Conservation (phyloP, 2,888 invertebrate genomes). For the Synergus japonicus region DNA sequence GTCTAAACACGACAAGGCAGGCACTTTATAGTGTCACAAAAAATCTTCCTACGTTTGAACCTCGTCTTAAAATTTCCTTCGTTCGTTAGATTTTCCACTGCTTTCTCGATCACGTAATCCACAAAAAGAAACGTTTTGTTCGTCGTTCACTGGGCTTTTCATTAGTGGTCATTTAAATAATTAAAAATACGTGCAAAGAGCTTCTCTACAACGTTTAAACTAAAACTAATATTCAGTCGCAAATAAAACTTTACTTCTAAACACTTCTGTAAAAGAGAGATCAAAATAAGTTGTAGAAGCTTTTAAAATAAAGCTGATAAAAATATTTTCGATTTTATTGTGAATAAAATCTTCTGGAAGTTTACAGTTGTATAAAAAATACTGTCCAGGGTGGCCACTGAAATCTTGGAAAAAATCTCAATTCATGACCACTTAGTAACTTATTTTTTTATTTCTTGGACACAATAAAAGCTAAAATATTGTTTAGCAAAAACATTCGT, state of each 20-base stretch:
- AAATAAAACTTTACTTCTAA: background rate
- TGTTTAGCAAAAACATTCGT: too few species aligned
- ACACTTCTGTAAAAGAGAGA: background rate
- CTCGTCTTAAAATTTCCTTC: slow-evolving; percentile 73
- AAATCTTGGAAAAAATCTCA: background rate
- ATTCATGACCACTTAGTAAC: too few species aligned
- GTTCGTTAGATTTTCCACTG: slow-evolving; percentile 59
- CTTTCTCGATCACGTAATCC: slow-evolving; percentile 55
- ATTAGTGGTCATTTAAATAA: background rate
- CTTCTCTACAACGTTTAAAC: background rate
- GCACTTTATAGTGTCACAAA: slow-evolving; percentile 76
- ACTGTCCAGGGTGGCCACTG: too few species aligned
- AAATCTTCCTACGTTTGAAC: slow-evolving; percentile 72
- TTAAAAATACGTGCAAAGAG: background rate
- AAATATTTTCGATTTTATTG: background rate
- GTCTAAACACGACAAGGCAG: slow-evolving; percentile 75
- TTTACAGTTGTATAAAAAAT: background rate
- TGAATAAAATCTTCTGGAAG: background rate
- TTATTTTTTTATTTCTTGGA: too few species aligned
- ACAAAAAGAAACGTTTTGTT: slow-evolving; percentile 1
- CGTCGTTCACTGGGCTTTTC: slow-evolving; percentile 21
- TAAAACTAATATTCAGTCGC: slow-evolving; percentile 18
- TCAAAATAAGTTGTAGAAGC: background rate
- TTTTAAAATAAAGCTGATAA: background rate
- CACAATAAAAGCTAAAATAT: too few species aligned